A percentile compares a stretch with the other conserved stretches of the same genome.
These are phyloP conservation scores for Phymatocera aterrima DNA, from an alignment of 2,888 invertebrate species.

Conservation along the genomic window DNA sequence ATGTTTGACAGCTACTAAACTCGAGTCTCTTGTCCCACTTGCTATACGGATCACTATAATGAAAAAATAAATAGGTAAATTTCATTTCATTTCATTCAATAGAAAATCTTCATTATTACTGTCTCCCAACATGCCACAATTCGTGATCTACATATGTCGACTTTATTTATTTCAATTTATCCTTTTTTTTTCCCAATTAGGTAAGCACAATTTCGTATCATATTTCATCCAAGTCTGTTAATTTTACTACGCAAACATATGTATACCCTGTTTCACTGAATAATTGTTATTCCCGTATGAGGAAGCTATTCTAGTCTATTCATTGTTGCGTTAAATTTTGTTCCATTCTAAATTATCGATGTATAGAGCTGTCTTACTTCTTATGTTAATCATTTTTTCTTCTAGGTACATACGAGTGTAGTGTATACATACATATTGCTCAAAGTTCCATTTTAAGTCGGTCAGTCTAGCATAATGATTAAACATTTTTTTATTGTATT, in stretches of 20 bases:
- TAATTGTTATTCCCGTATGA: too few species aligned
- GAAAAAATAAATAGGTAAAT: too few species aligned
- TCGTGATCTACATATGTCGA: background rate
- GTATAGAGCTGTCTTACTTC: background rate
- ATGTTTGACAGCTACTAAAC: slow-evolving; percentile 19
- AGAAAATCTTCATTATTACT: too few species aligned
- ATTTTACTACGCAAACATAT: too few species aligned
- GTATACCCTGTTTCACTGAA: too few species aligned
- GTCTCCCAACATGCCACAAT: too few species aligned
- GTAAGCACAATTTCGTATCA: background rate
- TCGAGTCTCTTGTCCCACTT: background rate
- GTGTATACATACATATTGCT: too few species aligned
- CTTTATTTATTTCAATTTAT: background rate
- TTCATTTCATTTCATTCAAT: too few species aligned
- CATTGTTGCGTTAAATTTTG: background rate
- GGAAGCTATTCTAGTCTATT: background rate
- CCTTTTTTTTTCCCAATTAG: background rate
- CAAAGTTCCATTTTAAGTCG: background rate
- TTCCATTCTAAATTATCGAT: background rate
- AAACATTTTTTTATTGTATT: background rate
- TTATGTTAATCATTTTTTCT: background rate
- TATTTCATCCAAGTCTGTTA: background rate
- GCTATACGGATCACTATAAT: background rate
- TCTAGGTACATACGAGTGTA: too few species aligned
- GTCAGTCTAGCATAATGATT: background rate